Percentiles rank a stretch among this genome's conserved stretches.
Conservation (phyloP, 2,888 invertebrate genomes). For the Tetrapedia diversipes region DNA sequence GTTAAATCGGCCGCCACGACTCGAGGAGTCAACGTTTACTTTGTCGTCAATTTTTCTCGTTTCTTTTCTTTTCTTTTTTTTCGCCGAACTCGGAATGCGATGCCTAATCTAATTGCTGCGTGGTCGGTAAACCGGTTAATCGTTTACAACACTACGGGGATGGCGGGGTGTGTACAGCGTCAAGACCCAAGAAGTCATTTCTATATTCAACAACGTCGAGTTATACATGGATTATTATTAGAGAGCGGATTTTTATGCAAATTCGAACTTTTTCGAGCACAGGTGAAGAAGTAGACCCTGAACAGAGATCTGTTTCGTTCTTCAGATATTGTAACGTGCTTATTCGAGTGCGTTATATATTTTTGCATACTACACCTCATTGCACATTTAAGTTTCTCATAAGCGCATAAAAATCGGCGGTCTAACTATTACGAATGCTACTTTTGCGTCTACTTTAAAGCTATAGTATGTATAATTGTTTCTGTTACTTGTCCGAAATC, state of each 20-base stretch:
- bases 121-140: constrained; percentile 18
- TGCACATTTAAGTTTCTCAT: no score
- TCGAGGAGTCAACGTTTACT: constrained; percentile 36
- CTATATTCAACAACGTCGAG: neutral
- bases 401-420: no score
- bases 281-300: no score
- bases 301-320: no score
- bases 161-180: neutral
- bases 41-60: no score
- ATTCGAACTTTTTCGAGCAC: no score
- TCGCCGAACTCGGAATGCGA: neutral
- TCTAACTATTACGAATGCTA: no score
- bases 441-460: neutral
- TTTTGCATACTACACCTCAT: no score
- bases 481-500: neutral
- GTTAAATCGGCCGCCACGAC: constrained; percentile 36
- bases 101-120: constrained; percentile 35
- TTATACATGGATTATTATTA: neutral
- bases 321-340: no score
- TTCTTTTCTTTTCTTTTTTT: neutral
- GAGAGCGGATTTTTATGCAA: no score
- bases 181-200: neutral
- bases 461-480: neutral
- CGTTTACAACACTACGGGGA: constrained; percentile 20
- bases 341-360: no score